A percentile compares a stretch with the other conserved stretches of the same genome.
These are phyloP conservation scores for Phaonia tiefii DNA, from an alignment of 2,888 invertebrate species.

Conservation along the genomic window DNA sequence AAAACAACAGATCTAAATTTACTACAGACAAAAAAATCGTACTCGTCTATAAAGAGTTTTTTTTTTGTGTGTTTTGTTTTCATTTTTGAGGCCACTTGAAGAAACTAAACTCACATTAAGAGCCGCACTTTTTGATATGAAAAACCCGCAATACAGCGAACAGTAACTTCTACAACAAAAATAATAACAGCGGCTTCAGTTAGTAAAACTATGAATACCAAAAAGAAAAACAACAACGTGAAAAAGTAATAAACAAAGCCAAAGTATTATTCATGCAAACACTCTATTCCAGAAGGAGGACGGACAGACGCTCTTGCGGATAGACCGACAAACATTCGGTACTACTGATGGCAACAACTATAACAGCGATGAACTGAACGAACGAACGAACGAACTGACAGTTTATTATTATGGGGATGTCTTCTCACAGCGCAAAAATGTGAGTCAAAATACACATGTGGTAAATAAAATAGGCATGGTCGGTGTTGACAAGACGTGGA, in stretches of 20 bases:
- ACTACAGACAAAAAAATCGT: conserved; percentile 31
- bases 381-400: conserved; percentile 62
- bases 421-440: not conserved
- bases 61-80: conserved; percentile 4
- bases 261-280: conserved; percentile 46
- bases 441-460: not conserved
- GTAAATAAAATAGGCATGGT: not conserved
- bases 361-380: conserved; percentile 23
- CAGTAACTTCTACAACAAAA: conserved; percentile 14
- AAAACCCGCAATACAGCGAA: conserved; percentile 25
- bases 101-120: conserved; percentile 34
- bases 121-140: conserved; percentile 44
- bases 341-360: not conserved
- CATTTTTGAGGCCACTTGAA: conserved; percentile 58
- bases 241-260: conserved; percentile 40
- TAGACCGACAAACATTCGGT: conserved; percentile 9
- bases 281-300: conserved; percentile 10
- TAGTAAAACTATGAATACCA: not conserved
- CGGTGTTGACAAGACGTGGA: no score
- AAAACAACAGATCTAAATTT: conserved; percentile 60
- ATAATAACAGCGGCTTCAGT: not conserved
- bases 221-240: conserved; percentile 19
- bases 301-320: not conserved
- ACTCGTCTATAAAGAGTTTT: not conserved
- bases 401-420: conserved; percentile 48